Percentiles rank a stretch among this genome's conserved stretches.
Evolutionary conservation across 2,113 vertebrate genomes (phyloP).

Genomic region (Garra rufa): DNA sequence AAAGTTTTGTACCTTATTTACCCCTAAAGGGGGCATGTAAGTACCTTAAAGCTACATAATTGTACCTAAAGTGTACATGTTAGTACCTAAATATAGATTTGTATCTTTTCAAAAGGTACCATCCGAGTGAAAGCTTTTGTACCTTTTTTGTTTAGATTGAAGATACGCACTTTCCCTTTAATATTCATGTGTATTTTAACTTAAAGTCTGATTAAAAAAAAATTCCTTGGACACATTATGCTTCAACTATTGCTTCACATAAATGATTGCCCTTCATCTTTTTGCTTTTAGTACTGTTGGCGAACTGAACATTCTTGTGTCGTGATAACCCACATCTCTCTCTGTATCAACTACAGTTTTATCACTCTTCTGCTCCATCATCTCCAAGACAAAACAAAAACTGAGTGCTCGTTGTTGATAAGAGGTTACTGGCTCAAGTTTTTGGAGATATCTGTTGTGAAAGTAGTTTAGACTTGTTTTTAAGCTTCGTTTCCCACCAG

Average conservation of each 20-base stretch:
- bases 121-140: too few species aligned
- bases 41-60: too few species aligned
- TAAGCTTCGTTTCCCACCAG: not conserved
- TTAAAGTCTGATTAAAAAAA: not conserved
- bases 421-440: not conserved
- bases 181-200: not conserved
- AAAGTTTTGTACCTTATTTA: too few species aligned
- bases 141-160: too few species aligned
- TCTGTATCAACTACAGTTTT: not conserved
- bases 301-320: not conserved
- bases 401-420: slow-evolving; percentile 2
- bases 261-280: not conserved
- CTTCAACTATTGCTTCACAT: not conserved
- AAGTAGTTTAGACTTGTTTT: slow-evolving; percentile 19
- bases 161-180: not conserved
- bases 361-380: not conserved
- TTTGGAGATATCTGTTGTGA: not conserved
- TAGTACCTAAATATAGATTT: too few species aligned
- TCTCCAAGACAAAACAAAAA: slow-evolving; percentile 35
- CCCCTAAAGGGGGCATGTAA: too few species aligned
- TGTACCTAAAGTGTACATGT: too few species aligned
- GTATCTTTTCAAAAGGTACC: too few species aligned
- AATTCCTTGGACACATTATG: not conserved
- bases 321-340: not conserved
- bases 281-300: not conserved